A percentile compares a stretch with the other conserved stretches of the same genome.
phyloP scores from a whole-genome alignment of 1,140 invertebrate genomes.

The Medauroidea extradentata region DNA sequence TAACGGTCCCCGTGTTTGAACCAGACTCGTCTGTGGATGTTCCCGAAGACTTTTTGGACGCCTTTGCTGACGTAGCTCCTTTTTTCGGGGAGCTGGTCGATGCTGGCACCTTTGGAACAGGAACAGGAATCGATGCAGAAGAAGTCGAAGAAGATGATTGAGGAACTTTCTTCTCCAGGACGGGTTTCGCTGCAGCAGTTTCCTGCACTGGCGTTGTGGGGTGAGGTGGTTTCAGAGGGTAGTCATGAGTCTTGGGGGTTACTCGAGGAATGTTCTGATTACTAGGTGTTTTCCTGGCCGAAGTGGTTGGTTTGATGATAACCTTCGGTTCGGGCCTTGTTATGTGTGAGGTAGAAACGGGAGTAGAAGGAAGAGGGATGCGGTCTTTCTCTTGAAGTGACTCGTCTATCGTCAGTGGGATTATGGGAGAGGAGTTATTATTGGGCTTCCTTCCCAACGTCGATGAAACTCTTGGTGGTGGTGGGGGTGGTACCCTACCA shows the following conservation, averaged over 20 bases:
- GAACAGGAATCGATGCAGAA: background rate
- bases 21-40: background rate
- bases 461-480: constrained; percentile 56
- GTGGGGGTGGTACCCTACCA: constrained; percentile 53
- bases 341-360: background rate
- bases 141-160: too few relatives aligned
- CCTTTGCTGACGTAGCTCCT: background rate
- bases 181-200: background rate
- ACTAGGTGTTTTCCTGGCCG: constrained; percentile 8
- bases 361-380: background rate
- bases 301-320: constrained; percentile 46
- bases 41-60: background rate
- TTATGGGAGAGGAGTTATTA: constrained; percentile 41
- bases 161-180: background rate
- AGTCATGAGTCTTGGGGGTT: background rate
- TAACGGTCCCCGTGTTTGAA: constrained; percentile 2
- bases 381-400: too few relatives aligned
- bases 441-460: constrained; percentile 51
- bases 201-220: background rate
- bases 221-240: background rate
- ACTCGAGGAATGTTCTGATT: background rate
- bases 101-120: background rate
- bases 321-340: constrained; percentile 43
- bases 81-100: too few relatives aligned
- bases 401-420: constrained; percentile 38